phyloP scores from a whole-genome alignment of 2,797 vertebrate species.

The Hypotaenidia philippensis region DNA sequence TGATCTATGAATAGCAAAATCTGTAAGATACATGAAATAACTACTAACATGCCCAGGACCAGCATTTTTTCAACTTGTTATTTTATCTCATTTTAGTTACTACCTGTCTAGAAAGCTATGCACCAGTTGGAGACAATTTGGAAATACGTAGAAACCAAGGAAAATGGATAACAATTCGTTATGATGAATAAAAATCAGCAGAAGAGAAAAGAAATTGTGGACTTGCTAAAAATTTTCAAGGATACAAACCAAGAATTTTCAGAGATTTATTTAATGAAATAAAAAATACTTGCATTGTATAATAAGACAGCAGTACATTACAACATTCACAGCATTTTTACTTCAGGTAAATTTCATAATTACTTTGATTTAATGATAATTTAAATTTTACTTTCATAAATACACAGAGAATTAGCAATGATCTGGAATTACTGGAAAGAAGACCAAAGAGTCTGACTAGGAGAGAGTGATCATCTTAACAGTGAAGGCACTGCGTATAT shows the following conservation, averaged over 20 bases:
- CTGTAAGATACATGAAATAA: not conserved
- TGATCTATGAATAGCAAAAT: not conserved
- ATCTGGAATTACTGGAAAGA: not conserved
- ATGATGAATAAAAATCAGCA: not conserved
- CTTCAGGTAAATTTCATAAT: not conserved
- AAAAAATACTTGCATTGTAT: not conserved
- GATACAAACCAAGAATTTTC: not conserved
- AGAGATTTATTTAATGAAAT: not conserved
- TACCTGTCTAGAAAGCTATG: not conserved
- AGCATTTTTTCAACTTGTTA: not conserved
- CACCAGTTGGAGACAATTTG: not conserved
- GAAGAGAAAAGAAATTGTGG: not conserved
- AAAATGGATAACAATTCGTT: not conserved
- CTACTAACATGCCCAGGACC: not conserved
- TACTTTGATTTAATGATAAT: not conserved
- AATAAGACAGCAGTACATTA: not conserved
- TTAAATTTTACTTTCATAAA: not conserved
- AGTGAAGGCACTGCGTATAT: not conserved
- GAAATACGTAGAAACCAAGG: not conserved
- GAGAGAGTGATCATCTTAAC: not conserved
- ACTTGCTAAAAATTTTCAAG: not conserved
- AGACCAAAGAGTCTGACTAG: not conserved
- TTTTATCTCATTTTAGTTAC: not conserved
- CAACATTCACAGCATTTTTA: not conserved
- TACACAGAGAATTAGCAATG: not conserved